Conservation (phyloP, 2,888 invertebrate species). For the Nomada ruficornis region DNA sequence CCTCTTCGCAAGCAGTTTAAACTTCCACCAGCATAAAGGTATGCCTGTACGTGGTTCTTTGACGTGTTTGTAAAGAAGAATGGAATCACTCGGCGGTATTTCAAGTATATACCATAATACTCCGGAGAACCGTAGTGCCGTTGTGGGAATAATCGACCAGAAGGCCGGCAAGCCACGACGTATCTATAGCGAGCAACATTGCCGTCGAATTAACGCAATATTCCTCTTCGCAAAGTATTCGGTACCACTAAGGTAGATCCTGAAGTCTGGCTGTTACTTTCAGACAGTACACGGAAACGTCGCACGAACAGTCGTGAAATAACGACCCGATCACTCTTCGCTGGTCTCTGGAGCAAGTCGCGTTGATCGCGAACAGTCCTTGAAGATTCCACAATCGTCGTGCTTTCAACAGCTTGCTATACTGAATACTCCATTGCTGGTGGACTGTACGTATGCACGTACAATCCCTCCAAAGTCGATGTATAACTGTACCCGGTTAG, state of each 20-base stretch:
- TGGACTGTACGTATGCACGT: slow-evolving; percentile 21
- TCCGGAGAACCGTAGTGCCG: not conserved
- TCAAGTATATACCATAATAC: not conserved
- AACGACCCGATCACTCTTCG: slow-evolving; percentile 2
- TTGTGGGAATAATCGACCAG: slow-evolving; percentile 28
- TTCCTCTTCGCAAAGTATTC: not conserved
- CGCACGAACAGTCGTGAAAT: slow-evolving; percentile 6
- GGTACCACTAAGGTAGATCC: not conserved
- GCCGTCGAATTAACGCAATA: too few relatives aligned
- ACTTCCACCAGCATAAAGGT: not conserved
- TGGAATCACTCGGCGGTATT: not conserved
- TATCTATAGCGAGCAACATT: not conserved
- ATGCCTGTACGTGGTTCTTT: not conserved
- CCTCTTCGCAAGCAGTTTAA: not conserved
- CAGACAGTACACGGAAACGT: too few relatives aligned
- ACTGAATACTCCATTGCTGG: slow-evolving; percentile 25
- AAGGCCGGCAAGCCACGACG: not conserved
- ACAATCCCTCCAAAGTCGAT: slow-evolving; percentile 33
- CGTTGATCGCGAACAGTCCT: slow-evolving; percentile 47
- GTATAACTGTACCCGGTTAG: slow-evolving; percentile 62
- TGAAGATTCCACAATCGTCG: slow-evolving; percentile 47
- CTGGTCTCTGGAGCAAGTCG: slow-evolving; percentile 5
- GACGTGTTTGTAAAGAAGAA: not conserved
- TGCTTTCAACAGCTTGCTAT: slow-evolving; percentile 23
- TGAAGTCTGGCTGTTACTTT: not conserved